These are phyloP conservation scores for Danaus melanippus DNA, from an alignment of 1,140 invertebrate species.

Conservation along the genomic window DNA sequence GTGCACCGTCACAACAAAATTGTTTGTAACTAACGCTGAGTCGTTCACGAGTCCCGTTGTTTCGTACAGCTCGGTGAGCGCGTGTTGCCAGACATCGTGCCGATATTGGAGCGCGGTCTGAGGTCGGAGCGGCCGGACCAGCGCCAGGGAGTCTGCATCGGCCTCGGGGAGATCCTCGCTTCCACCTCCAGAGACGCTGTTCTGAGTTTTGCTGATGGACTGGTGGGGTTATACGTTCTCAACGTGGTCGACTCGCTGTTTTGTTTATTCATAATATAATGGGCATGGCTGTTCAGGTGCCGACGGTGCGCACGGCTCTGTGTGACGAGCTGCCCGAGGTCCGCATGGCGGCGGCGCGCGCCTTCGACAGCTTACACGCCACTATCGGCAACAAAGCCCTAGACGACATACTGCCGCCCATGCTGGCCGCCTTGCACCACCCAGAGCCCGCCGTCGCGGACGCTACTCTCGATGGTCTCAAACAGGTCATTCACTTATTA, in stretches of 20 bases:
- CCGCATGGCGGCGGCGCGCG: slow-evolving; percentile 93
- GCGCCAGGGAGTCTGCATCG: slow-evolving; percentile 98
- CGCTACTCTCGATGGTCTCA: slow-evolving; percentile 92
- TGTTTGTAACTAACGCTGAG: background rate
- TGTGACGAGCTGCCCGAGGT: slow-evolving; percentile 95
- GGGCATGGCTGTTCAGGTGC: slow-evolving; percentile 70
- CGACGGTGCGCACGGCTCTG: slow-evolving; percentile 94
- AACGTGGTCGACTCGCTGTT: background rate
- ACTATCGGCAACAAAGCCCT: slow-evolving; percentile 95
- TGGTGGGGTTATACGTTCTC: slow-evolving; percentile 66
- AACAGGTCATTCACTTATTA: slow-evolving; percentile 73
- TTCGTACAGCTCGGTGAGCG: slow-evolving; percentile 86
- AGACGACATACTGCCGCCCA: slow-evolving; percentile 96
- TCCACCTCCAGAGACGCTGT: slow-evolving; percentile 97
- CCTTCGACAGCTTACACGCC: slow-evolving; percentile 95
- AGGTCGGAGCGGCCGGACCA: slow-evolving; percentile 93
- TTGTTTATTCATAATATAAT: no score
- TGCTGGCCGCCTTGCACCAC: slow-evolving; percentile 89
- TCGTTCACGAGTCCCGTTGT: background rate
- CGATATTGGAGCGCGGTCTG: slow-evolving; percentile 94
- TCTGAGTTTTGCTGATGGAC: slow-evolving; percentile 91
- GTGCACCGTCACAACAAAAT: background rate
- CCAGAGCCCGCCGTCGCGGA: slow-evolving; percentile 82
- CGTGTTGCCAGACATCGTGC: slow-evolving; percentile 97
- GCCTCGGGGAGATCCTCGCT: slow-evolving; percentile 97